Percentiles rank a stretch among this genome's conserved stretches.
Conservation (phyloP, 1,140 invertebrate species). For the Drosophila mauritiana region DNA sequence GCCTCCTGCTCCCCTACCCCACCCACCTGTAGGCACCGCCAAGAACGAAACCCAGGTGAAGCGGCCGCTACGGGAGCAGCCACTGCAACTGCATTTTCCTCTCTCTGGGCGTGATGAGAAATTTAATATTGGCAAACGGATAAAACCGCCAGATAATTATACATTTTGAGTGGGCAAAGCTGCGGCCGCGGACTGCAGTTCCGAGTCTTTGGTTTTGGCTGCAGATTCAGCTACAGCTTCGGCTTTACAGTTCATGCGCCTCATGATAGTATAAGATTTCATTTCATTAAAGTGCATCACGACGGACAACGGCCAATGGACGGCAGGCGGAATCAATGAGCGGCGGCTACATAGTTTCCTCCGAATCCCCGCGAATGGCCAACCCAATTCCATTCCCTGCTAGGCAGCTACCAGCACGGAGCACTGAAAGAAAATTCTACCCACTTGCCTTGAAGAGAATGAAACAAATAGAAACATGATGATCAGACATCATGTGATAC, state of each 20-base stretch:
- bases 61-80: slow-evolving; percentile 24
- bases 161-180: slow-evolving; percentile 78
- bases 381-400: slow-evolving; percentile 33
- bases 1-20: slow-evolving; percentile 4
- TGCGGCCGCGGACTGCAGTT: slow-evolving; percentile 35
- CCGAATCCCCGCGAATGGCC: slow-evolving; percentile 4
- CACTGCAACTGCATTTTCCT: slow-evolving; percentile 42
- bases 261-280: slow-evolving; percentile 84
- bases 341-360: slow-evolving; percentile 56
- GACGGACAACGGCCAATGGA: slow-evolving; percentile 63
- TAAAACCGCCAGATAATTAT: slow-evolving; percentile 83
- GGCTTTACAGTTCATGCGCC: slow-evolving; percentile 63
- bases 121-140: slow-evolving; percentile 83
- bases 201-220: slow-evolving; percentile 20
- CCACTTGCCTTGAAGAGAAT: too few species aligned
- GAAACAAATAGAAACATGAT: too few species aligned
- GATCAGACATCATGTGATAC: too few species aligned
- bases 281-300: slow-evolving; percentile 83
- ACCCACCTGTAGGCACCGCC: slow-evolving; percentile 1
- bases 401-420: slow-evolving; percentile 42
- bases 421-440: slow-evolving; percentile 6
- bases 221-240: slow-evolving; percentile 7
- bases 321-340: slow-evolving; percentile 77
- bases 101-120: slow-evolving; percentile 78
- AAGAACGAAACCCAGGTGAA: slow-evolving; percentile 24